A percentile compares a stretch with the other conserved stretches of the same genome.
phyloP scores from a whole-genome alignment of 2,888 invertebrate genomes.

The Hetaerina titia region DNA sequence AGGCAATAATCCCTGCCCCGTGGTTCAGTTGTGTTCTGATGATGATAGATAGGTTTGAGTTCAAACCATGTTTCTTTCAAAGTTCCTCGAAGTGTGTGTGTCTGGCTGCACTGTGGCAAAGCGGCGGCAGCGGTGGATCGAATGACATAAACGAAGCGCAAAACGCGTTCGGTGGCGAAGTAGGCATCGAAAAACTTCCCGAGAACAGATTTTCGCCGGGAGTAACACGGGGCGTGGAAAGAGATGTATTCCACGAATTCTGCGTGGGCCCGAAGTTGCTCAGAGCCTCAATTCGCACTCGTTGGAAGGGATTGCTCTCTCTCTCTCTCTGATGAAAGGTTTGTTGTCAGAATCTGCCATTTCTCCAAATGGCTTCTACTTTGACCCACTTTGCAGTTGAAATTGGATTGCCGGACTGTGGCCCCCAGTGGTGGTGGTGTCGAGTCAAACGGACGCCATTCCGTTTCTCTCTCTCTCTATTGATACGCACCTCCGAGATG shows the following conservation, averaged over 20 bases:
- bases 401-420: neutral
- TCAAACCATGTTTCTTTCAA: neutral
- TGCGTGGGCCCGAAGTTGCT: neutral
- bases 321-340: neutral
- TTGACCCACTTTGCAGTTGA: neutral
- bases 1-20: no score
- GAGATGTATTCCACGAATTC: neutral
- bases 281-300: neutral
- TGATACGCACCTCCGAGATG: neutral
- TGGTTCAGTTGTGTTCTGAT: no score
- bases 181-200: neutral
- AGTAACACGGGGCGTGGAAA: neutral
- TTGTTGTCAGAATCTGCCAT: neutral
- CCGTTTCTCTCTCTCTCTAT: no score
- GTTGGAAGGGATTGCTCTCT: neutral
- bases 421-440: neutral
- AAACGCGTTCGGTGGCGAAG: neutral
- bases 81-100: conserved; percentile 28
- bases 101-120: no score
- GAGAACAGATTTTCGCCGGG: neutral
- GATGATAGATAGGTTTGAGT: no score
- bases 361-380: neutral
- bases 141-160: neutral
- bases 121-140: neutral
- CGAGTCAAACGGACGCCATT: no score